Percentiles rank a stretch among this genome's conserved stretches.
Evolutionary conservation across 64 coral and sea anemone genomes (phyloP).

Genomic region (Pocillopora damicornis): DNA sequence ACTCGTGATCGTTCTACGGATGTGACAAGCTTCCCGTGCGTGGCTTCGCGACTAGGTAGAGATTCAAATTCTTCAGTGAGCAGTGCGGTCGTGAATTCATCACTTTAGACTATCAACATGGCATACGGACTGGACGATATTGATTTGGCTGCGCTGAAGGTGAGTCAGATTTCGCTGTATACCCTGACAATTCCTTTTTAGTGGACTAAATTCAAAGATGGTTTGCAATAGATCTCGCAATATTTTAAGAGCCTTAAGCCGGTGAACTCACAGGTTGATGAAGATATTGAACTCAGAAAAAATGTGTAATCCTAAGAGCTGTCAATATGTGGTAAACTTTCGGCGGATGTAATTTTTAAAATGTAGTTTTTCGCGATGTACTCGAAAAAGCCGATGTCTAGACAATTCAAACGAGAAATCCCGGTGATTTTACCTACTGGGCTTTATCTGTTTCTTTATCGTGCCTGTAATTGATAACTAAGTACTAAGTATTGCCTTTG

Average conservation of each 20-base stretch:
- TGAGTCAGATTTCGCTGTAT: conserved; percentile 24
- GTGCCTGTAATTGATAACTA: neutral
- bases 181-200: neutral
- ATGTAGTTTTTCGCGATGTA: neutral
- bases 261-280: neutral
- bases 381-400: neutral
- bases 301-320: neutral
- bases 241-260: neutral
- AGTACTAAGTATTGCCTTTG: neutral
- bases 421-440: neutral
- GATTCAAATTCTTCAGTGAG: neutral
- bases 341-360: neutral
- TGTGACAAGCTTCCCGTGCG: conserved; percentile 19
- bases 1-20: neutral
- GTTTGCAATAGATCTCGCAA: neutral
- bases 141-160: conserved; percentile 92
- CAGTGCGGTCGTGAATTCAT: conserved; percentile 1
- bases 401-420: neutral
- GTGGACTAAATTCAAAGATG: neutral
- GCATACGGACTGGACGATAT: conserved; percentile 98
- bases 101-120: conserved; percentile 38
- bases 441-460: neutral
- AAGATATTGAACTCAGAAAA: neutral
- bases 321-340: neutral
- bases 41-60: neutral